Evolutionary conservation across 2,113 vertebrate genomes (phyloP).

Genomic region (Mus musculus): GRCm39 chr2:158255501-158256000

Average conservation of each 20-base stretch:
- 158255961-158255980: constrained; percentile 51
- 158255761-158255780: not conserved
- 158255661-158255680: constrained; percentile 7
- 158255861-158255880: not conserved
- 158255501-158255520: not conserved
- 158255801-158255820: not conserved
- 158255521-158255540: not conserved
- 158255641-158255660: constrained; percentile 21
- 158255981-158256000: not conserved
- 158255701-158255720: not conserved
- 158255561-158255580: not conserved
- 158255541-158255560: not conserved
- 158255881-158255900: constrained; percentile 16
- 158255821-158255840: constrained; percentile 36
- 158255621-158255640: constrained; percentile 30
- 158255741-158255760: not conserved
- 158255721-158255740: not conserved
- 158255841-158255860: constrained; percentile 2
- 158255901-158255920: not conserved
- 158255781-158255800: not conserved
- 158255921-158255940: constrained; percentile 14
- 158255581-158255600: not conserved
- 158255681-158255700: constrained; percentile 36
- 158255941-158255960: not conserved
- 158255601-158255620: constrained; percentile 7